Evolutionary conservation across 2,888 invertebrate species (phyloP).

Genomic region (Drosophila merina): DNA sequence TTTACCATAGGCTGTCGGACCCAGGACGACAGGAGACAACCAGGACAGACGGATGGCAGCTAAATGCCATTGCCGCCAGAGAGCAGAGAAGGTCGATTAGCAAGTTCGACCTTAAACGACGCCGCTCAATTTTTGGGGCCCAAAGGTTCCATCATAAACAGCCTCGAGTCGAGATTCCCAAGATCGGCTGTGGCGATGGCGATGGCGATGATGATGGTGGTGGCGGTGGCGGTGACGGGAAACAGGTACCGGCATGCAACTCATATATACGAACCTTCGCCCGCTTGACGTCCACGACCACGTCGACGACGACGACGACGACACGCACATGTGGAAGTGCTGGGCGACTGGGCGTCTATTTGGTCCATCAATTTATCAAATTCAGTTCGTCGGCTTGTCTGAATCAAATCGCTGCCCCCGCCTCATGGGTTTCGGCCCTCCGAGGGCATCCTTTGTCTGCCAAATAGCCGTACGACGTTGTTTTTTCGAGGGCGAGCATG

Average conservation of each 20-base stretch:
- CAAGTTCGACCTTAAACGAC: conserved; percentile 34
- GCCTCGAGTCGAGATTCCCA: conserved; percentile 7
- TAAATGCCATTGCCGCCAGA: conserved; percentile 33
- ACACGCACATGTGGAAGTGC: background rate
- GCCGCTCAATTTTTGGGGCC: conserved; percentile 1
- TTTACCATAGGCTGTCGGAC: conserved; percentile 27
- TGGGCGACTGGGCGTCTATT: background rate
- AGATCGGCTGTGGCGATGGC: background rate
- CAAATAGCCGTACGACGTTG: background rate
- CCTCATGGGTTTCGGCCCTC: background rate
- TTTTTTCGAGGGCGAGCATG: background rate
- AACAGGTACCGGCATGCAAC: conserved; percentile 1
- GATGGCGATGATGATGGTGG: background rate
- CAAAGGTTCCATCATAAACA: conserved; percentile 28
- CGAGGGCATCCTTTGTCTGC: background rate
- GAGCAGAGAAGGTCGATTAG: conserved; percentile 34
- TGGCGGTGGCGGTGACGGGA: background rate
- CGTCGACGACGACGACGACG: background rate
- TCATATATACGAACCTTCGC: background rate
- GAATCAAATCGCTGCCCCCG: conserved; percentile 7
- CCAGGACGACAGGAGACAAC: conserved; percentile 19
- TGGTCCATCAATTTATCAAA: conserved; percentile 1
- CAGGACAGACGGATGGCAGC: conserved; percentile 5
- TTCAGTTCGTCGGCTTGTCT: background rate
- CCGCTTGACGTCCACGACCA: background rate